phyloP scores from a whole-genome alignment of 2,797 vertebrate species.

The Heteromormyrus szaboi region DNA sequence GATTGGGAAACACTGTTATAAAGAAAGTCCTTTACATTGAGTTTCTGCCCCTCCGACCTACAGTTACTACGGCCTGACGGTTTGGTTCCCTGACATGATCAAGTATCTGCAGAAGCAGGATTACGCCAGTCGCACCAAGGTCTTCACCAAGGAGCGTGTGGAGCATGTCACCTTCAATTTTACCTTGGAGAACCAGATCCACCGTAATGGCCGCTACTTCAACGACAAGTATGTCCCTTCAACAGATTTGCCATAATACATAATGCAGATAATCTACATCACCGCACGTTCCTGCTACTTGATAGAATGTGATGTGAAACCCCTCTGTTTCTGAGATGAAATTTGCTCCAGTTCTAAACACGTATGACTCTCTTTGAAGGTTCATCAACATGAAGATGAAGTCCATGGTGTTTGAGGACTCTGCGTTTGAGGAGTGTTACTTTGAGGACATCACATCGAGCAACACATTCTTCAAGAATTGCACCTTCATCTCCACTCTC shows the following conservation, averaged over 20 bases:
- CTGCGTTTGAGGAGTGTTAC: conserved; percentile 90
- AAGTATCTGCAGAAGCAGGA: conserved; percentile 90
- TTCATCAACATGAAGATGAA: conserved; percentile 90
- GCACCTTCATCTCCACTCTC: conserved; percentile 87
- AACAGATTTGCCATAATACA: background rate
- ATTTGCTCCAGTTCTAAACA: background rate
- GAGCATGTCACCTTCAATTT: conserved; percentile 95
- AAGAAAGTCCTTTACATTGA: background rate
- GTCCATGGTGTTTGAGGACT: conserved; percentile 90
- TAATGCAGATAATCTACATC: background rate
- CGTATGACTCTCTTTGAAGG: conserved; percentile 48
- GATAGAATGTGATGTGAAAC: background rate
- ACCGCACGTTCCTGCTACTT: background rate
- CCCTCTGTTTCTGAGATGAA: background rate
- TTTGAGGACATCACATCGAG: conserved; percentile 94
- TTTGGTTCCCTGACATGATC: conserved; percentile 98
- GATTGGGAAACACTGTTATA: background rate
- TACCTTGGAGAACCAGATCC: conserved; percentile 94
- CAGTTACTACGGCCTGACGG: conserved; percentile 92
- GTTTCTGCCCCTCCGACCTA: background rate
- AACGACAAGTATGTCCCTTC: conserved; percentile 82
- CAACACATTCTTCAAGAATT: conserved; percentile 98
- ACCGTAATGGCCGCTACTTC: conserved; percentile 85
- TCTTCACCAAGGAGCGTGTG: conserved; percentile 80
- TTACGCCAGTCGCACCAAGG: conserved; percentile 80